Percentiles rank a stretch among this genome's conserved stretches.
Evolutionary conservation across 2,113 vertebrate species (phyloP).

Genomic region (Heterochromis multidens): DNA sequence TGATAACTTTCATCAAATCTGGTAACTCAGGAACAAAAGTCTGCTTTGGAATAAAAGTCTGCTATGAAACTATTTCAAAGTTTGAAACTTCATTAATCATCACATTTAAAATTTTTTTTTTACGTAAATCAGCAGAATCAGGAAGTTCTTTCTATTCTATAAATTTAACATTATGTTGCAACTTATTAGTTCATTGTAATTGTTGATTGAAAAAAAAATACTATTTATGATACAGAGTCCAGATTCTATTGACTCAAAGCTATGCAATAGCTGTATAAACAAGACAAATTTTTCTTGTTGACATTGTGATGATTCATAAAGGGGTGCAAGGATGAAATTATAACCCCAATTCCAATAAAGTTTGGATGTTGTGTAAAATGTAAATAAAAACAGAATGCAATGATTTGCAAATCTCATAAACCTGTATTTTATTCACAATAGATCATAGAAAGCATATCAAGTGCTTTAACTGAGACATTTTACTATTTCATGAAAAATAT

Average conservation of each 20-base stretch:
- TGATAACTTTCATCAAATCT: not conserved
- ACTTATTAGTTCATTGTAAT: too few species aligned
- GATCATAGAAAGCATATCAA: not conserved
- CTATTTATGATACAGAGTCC: too few species aligned
- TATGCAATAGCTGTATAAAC: not conserved
- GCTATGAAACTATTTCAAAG: not conserved
- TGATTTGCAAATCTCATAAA: not conserved
- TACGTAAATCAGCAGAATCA: not conserved
- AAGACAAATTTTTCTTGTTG: not conserved
- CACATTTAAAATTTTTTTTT: too few species aligned
- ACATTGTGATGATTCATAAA: not conserved
- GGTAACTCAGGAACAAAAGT: not conserved
- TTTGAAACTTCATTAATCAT: too few species aligned
- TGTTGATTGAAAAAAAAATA: too few species aligned
- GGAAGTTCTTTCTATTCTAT: too few species aligned
- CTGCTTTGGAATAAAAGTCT: not conserved
- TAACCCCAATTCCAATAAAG: not conserved
- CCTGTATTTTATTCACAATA: not conserved
- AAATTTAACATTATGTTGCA: too few species aligned
- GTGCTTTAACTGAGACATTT: not conserved
- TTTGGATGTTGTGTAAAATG: not conserved
- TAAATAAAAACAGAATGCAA: rapidly evolving
- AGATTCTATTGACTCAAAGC: not conserved
- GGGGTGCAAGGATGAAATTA: not conserved
- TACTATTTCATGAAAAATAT: not conserved